A percentile compares a stretch with the other conserved stretches of the same genome.
phyloP scores from a whole-genome alignment of 2,113 vertebrate genomes.

The Psilopogon haemacephalus region DNA sequence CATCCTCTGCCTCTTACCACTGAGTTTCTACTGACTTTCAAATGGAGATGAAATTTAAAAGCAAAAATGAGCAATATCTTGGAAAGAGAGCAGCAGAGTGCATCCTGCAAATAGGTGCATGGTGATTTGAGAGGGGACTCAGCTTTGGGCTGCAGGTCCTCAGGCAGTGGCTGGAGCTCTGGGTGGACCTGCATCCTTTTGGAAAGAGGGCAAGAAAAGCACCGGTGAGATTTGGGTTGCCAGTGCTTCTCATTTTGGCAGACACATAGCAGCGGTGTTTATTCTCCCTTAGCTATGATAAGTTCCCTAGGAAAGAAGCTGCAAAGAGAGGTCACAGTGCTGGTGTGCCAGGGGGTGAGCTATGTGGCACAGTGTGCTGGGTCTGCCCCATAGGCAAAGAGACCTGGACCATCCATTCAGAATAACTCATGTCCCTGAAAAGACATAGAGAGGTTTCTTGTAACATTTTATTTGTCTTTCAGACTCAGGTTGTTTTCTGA shows the following conservation, averaged over 20 bases:
- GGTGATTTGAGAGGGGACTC: neutral
- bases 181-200: neutral
- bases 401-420: neutral
- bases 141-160: neutral
- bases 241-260: neutral
- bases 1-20: neutral
- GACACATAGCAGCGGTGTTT: neutral
- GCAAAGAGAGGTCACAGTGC: neutral
- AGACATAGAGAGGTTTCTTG: neutral
- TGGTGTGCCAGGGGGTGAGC: neutral
- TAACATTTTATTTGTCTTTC: neutral
- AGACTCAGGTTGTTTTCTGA: neutral
- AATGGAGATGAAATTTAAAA: neutral
- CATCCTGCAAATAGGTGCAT: neutral
- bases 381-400: neutral
- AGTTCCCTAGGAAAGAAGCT: neutral
- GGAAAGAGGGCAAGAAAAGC: neutral
- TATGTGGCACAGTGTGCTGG: neutral
- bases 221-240: neutral
- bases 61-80: neutral
- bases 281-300: neutral
- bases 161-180: neutral
- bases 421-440: accelerated
- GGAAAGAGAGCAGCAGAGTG: neutral
- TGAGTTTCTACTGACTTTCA: neutral